Evolutionary conservation across 2,797 vertebrate genomes (phyloP), one percentile per base, ranked within the genome.

Genomic region (Macropodus opercularis): DNA sequence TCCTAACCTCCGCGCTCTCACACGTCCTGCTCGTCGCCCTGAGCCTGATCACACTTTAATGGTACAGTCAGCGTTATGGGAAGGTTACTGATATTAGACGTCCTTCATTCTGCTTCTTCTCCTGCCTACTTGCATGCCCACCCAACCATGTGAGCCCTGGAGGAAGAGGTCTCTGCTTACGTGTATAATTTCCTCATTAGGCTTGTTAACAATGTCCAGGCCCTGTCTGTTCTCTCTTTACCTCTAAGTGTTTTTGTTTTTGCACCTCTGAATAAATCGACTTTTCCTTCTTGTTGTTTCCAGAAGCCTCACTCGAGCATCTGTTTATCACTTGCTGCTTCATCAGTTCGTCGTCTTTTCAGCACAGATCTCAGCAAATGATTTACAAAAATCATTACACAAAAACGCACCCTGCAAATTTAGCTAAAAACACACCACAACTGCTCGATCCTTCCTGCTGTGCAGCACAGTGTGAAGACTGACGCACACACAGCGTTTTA

Each of bases 151-250:
- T 21, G 17, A 40, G 38, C 75, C 81, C 82, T 47, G 53, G 63
- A 88, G 69, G 77, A 80, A 42, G 74, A 83, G 71, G 51, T 60
- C 55, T 72, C 63, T 69, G 63, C 69, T 72, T 73, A 62, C 66
- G 76, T 80, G 73, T 83, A 74, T 89, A 87, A 91, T 91, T 85
- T 83, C 69, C 78, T 84, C 46, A 17, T 90, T 87, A 89, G 53
- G 73, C 75, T 85, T 21, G 44, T 89, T 89, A 91, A 83, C 63
- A 77, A 64, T 77, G 61, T 72, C 73, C 50, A 11, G 65, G n/a
- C 55, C 48, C 57, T n/a, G n/a, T 67, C 48, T 34, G 38, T 35
- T 71, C 46, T 66, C 34, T 48, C 43, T 71, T 62, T 66, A 71
- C 67, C 70, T 63, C 29, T 21, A 17, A 21, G 46, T 43, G 56